These are phyloP conservation scores for Dasyurus viverrinus DNA, from an alignment of 2,113 vertebrate species.

Conservation along the genomic window DNA sequence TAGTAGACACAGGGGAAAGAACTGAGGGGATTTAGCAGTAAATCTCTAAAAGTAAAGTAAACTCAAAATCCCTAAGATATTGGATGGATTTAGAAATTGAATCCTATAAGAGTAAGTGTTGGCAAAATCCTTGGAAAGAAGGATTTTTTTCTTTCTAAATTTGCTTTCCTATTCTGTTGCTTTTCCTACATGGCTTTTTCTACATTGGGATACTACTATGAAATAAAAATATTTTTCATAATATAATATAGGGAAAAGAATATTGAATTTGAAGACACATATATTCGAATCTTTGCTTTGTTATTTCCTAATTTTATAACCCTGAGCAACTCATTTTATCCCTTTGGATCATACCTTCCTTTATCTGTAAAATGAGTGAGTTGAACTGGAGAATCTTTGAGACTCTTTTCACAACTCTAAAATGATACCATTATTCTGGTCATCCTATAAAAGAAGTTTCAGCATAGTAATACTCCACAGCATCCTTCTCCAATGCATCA, in stretches of 20 bases:
- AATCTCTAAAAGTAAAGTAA: neutral
- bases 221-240: neutral
- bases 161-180: neutral
- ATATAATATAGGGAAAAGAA: neutral
- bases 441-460: neutral
- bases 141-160: neutral
- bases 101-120: neutral
- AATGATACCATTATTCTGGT: neutral
- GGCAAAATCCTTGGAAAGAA: neutral
- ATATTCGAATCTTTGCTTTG: neutral
- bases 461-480: neutral
- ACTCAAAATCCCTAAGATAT: neutral
- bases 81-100: neutral
- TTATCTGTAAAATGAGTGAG: neutral
- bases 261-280: neutral
- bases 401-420: neutral
- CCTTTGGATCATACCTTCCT: neutral
- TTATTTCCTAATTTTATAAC: neutral
- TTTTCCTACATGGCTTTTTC: neutral
- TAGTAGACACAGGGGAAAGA: neutral
- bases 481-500: neutral
- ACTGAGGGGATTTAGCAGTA: neutral
- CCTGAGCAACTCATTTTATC: neutral
- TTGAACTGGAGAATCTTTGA: neutral
- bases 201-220: neutral